Base-by-base conservation (phyloP, 2,888 invertebrate genomes). In the Hemicrepidius hirtus region DNA sequence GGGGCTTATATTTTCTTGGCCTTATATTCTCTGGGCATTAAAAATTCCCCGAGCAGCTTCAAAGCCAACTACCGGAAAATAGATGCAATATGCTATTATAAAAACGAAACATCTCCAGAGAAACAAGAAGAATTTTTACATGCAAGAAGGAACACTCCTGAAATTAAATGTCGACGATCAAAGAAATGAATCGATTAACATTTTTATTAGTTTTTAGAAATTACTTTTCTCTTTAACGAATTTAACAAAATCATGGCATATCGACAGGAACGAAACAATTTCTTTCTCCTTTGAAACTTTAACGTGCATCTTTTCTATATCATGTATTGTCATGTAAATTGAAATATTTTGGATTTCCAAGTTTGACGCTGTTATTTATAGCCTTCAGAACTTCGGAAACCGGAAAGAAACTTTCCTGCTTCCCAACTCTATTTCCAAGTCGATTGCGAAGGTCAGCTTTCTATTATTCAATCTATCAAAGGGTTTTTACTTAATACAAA, bases 21-120 rank as follows among this genome's bases (percentile, higher is more conserved):
- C 59, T 63, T 69, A 62, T 63, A 69, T 63, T 69, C 44, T 50
- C 28, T 35, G 62, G 67, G 68, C 63, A 72, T 72, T 72, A 72
- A 72, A 68, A 72, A 68, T 72, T 72, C 68, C 64, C 72, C 32
- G 72, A 64, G 72, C 68, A 50, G 57, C 63, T 72, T 66, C 68
- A 68, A 68, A 72, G 40, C 63, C 72, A 72, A 72, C 72, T 72
- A 68, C 68, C 72, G 72, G 63, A 72, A 72, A 72, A 72, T 72
- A 64, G 68, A 72, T 72, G 64, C 72, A 72, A 64, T 72, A 68
- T 68, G 64, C 64, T 60, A 68, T 72, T 72, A 72, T 68, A 68
- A 72, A 68, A 72, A 57, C 68, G 72, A 63, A 72, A 64, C 72
- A 68, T 68, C 68, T 63, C 55, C 32, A 16, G 53, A 57, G 53